Conservation (phyloP, 2,888 invertebrate genomes). For the Epinotia brunnichana region DNA sequence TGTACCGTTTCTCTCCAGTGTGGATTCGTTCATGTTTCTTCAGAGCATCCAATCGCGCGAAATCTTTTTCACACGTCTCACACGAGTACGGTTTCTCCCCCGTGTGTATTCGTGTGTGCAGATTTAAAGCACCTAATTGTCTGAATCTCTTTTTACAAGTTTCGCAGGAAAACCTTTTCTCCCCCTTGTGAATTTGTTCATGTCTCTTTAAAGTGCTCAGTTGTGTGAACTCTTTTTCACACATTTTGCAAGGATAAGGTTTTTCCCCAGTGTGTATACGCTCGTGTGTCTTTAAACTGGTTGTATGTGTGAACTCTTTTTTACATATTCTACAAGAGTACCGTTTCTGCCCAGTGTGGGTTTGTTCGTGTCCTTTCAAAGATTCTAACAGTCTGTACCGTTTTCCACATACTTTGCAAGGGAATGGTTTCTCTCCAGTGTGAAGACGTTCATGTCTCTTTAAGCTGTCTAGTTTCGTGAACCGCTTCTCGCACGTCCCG, state of each 20-base stretch:
- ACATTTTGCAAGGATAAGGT: neutral
- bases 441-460: neutral
- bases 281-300: neutral
- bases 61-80: neutral
- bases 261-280: neutral
- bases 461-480: too few relatives aligned
- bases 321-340: neutral
- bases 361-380: slow-evolving; percentile 1
- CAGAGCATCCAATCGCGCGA: neutral
- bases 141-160: neutral
- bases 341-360: neutral
- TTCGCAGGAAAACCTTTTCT: neutral
- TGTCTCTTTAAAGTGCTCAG: neutral
- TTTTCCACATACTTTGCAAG: neutral
- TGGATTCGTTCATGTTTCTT: slow-evolving; percentile 1
- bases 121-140: neutral
- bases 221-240: neutral
- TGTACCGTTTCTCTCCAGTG: neutral
- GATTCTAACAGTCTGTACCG: neutral
- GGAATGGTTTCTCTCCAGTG: neutral
- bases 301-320: neutral
- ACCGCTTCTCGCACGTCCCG: neutral
- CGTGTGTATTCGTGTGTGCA: neutral
- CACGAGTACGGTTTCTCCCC: neutral
- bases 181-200: neutral